phyloP scores from a whole-genome alignment of 1,140 invertebrate species.

The Proales similis region DNA sequence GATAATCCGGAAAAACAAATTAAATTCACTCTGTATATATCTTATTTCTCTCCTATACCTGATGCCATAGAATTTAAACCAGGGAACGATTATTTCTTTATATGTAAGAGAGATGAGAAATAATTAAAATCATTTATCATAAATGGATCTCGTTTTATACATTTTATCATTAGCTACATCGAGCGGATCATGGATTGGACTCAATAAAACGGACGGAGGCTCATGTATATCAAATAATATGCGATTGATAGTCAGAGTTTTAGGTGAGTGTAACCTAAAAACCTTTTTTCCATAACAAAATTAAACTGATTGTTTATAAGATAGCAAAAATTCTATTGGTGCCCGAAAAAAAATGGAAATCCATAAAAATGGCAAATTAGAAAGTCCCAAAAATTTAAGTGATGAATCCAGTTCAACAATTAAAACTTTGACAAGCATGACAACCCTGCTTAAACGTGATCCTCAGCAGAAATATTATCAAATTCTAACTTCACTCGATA shows the following conservation, averaged over 20 bases:
- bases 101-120: background rate
- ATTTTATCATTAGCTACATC: slow-evolving; percentile 8
- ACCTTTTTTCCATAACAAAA: too few relatives aligned
- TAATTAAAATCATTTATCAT: background rate
- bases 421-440: too few relatives aligned
- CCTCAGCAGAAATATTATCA: too few relatives aligned
- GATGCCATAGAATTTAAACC: slow-evolving; percentile 35
- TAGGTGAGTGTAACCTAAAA: too few relatives aligned
- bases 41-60: slow-evolving; percentile 31
- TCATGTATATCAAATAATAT: slow-evolving; percentile 16
- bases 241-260: slow-evolving; percentile 11
- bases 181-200: background rate
- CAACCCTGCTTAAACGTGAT: too few relatives aligned
- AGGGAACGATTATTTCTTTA: slow-evolving; percentile 21
- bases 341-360: too few relatives aligned
- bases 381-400: too few relatives aligned
- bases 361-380: too few relatives aligned
- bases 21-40: slow-evolving; percentile 34
- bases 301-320: too few relatives aligned
- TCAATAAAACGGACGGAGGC: slow-evolving; percentile 5
- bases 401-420: too few relatives aligned
- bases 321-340: too few relatives aligned
- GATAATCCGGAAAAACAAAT: slow-evolving; percentile 28
- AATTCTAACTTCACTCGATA: too few relatives aligned
- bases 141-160: background rate